These are phyloP conservation scores for Rousettus madagascariensis DNA, from an alignment of 2,797 vertebrate species.

Conservation along the genomic window DNA sequence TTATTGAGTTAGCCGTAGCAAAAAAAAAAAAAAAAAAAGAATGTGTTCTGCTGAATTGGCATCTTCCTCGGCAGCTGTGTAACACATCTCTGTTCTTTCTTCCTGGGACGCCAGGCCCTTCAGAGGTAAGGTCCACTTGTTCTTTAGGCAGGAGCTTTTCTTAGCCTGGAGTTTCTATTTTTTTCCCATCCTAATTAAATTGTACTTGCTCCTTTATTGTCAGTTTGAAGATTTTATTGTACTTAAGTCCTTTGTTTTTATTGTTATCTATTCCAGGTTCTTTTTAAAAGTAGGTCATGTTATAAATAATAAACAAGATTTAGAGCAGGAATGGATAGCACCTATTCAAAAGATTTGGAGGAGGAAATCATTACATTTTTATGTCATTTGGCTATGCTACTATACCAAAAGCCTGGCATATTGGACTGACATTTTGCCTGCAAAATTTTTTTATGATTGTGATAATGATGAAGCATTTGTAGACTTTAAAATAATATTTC, in stretches of 20 bases:
- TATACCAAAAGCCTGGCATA: not conserved
- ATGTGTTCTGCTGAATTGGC: not conserved
- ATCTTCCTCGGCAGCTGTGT: not conserved
- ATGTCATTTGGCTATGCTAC: not conserved
- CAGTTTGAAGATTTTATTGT: constrained; percentile 25
- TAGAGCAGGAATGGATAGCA: not conserved
- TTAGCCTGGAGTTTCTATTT: not conserved
- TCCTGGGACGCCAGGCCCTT: not conserved
- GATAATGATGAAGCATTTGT: constrained; percentile 8
- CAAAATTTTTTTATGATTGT: constrained; percentile 11
- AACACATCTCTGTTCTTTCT: not conserved
- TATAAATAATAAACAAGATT: constrained; percentile 43
- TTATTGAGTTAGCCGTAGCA: not conserved
- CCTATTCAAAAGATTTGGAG: not conserved
- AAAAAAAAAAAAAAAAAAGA: not conserved
- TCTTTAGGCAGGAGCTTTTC: not conserved
- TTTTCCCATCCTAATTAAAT: not conserved
- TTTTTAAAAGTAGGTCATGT: constrained; percentile 21
- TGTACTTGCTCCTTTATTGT: not conserved
- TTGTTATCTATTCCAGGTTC: constrained; percentile 41
- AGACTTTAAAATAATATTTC: not conserved
- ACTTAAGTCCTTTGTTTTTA: constrained; percentile 19
- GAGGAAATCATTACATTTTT: not conserved
- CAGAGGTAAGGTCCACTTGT: not conserved
- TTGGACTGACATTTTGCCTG: not conserved